phyloP scores from a whole-genome alignment of 2,888 invertebrate genomes.

The Uropetala carovei region DNA sequence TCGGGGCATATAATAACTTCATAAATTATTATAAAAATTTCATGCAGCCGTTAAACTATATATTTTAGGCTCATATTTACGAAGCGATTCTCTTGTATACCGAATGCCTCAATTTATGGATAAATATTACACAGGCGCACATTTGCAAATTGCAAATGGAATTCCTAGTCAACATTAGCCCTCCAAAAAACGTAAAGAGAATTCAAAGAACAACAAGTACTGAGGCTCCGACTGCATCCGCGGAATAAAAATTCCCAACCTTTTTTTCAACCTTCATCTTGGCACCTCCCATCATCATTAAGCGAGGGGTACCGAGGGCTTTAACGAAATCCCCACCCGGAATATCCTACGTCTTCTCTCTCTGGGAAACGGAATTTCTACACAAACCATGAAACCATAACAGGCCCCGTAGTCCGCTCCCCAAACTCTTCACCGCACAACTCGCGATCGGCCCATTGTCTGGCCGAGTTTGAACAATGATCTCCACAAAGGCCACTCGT shows the following conservation, averaged over 20 bases:
- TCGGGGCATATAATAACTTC: too few species aligned
- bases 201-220: too few species aligned
- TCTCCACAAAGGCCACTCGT: neutral
- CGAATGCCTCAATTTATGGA: too few species aligned
- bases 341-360: neutral
- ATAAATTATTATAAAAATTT: too few species aligned
- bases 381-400: neutral
- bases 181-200: too few species aligned
- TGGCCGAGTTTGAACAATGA: slow-evolving; percentile 19
- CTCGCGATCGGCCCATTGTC: neutral
- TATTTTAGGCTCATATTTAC: too few species aligned
- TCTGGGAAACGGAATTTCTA: neutral
- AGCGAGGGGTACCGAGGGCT: neutral
- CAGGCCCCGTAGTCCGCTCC: neutral
- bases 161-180: too few species aligned
- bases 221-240: neutral
- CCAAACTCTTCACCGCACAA: neutral
- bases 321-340: neutral
- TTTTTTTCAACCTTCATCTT: neutral
- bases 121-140: too few species aligned
- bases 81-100: too few species aligned
- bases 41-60: too few species aligned
- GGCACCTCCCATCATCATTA: slow-evolving; percentile 12
- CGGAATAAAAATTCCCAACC: neutral
- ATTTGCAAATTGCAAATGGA: too few species aligned